A percentile compares a stretch with the other conserved stretches of the same genome.
These are phyloP conservation scores for Hippocampus zosterae DNA, from an alignment of 2,113 vertebrate species.

Conservation along the genomic window DNA sequence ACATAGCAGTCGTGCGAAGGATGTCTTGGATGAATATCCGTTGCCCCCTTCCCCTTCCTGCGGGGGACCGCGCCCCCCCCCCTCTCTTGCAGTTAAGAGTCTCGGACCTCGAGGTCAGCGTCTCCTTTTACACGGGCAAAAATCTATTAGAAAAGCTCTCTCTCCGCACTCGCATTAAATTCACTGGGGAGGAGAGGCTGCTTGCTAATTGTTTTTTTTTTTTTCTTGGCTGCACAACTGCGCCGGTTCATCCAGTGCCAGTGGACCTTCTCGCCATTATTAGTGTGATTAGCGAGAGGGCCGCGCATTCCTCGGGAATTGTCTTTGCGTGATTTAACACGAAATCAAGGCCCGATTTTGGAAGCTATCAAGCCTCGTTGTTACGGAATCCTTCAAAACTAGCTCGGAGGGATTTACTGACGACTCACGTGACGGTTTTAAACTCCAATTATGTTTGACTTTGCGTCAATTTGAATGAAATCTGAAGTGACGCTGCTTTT, in stretches of 20 bases:
- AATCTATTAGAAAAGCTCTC: slow-evolving; percentile 76
- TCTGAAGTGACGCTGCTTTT: background rate
- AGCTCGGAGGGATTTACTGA: background rate
- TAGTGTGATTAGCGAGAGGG: slow-evolving; percentile 42
- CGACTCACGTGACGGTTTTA: background rate
- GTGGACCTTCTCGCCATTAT: slow-evolving; percentile 40
- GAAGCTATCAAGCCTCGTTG: background rate
- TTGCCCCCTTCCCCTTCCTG: slow-evolving; percentile 58
- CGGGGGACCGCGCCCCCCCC: slow-evolving; percentile 58
- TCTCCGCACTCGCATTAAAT: slow-evolving; percentile 62
- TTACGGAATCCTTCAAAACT: background rate
- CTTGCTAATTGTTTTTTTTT: slow-evolving; percentile 76
- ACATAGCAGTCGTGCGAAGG: slow-evolving; percentile 46
- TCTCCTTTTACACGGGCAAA: slow-evolving; percentile 75
- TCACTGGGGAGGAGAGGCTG: slow-evolving; percentile 49
- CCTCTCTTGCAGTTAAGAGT: slow-evolving; percentile 57
- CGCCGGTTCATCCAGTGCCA: slow-evolving; percentile 36
- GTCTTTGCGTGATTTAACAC: background rate
- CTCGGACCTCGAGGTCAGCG: slow-evolving; percentile 68
- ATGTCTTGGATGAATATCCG: slow-evolving; percentile 67
- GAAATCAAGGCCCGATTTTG: background rate
- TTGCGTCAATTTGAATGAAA: background rate
- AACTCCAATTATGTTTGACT: background rate
- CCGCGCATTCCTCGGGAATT: slow-evolving; percentile 21
- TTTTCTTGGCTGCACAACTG: slow-evolving; percentile 48